Base-by-base conservation (phyloP, 2,888 invertebrate genomes). In the Nomada flava region DNA sequence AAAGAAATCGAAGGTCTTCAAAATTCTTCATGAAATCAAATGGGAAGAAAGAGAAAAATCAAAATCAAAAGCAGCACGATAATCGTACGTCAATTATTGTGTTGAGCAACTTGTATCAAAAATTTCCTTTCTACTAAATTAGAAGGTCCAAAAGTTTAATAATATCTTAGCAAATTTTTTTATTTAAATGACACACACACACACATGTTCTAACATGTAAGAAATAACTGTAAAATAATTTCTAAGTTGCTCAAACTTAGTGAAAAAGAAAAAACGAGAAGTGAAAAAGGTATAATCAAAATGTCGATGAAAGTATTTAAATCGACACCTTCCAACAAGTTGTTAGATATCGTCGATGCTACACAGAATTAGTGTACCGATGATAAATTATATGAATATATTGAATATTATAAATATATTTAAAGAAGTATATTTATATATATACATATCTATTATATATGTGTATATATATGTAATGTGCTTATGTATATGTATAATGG, bases 301-400 rank as follows among this genome's bases (percentile, higher is more conserved):
- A 87, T 76, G 82, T 79, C 83, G 86, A 76, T 55, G 77, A 75
- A 64, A 65, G 74, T 68, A 79, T 47, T 65, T 68, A 72, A 69
- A 74, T 83, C 82, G 87, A 50, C 87, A 82, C 71, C 86, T 88
- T 88, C 86, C 87, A 82, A 86, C 88, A 80, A 77, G 88, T 87
- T 87, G 82, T 88, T 87, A 87, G 83, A 79, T 82, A 55, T 76
- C 77, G 76, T 67, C 82, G 82, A 36, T 42, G 88, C 76, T 82
- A 67, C 70, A 70, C 76, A 29, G 11, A n/a, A 15, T 15, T 72
- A 18, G 70, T 79, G 71, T 80, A 74, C 57, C 79, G 71, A 44
- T 71, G 79, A 82, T 67, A 53, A 77, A 76, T 76, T 79, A 88
- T 83, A 85, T 72, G 57, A 76, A 86, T 78, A 81, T 79, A 78